Conservation (phyloP, 2,113 vertebrate genomes). For the Nothoprocta perdicaria region DNA sequence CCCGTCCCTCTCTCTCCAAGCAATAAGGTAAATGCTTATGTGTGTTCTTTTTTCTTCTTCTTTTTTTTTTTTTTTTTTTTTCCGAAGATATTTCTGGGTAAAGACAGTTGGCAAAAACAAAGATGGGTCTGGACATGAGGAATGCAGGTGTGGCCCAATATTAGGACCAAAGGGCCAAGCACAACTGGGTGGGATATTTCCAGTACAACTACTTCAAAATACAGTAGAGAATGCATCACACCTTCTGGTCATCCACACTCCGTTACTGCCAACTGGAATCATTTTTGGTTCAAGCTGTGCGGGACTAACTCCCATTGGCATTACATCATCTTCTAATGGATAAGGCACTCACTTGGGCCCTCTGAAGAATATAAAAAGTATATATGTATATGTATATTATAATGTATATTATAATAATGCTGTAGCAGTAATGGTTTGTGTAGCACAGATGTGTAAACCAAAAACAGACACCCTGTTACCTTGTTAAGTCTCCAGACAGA, state of each 20-base stretch:
- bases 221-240: slow-evolving; percentile 52
- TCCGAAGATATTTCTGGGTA: slow-evolving; percentile 24
- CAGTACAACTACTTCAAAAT: slow-evolving; percentile 62
- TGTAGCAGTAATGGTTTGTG: slow-evolving; percentile 29
- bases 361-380: slow-evolving; percentile 21
- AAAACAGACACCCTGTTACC: background rate
- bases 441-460: slow-evolving; percentile 2
- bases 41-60: background rate
- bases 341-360: slow-evolving; percentile 35
- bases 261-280: slow-evolving; percentile 61
- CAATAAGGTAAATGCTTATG: slow-evolving; percentile 57
- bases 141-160: slow-evolving; percentile 67
- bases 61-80: background rate
- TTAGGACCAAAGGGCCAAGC: slow-evolving; percentile 59
- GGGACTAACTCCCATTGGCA: slow-evolving; percentile 45
- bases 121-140: slow-evolving; percentile 57
- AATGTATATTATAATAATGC: background rate
- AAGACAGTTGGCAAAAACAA: slow-evolving; percentile 66
- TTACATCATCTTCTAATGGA: slow-evolving; percentile 68
- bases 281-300: slow-evolving; percentile 60
- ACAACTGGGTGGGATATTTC: slow-evolving; percentile 59
- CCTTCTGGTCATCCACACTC: slow-evolving; percentile 64
- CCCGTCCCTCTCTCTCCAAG: background rate
- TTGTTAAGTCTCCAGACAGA: slow-evolving; percentile 11
- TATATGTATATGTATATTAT: background rate